Evolutionary conservation across 2,888 invertebrate species (phyloP).

Genomic region (Antheraea yamamai): DNA sequence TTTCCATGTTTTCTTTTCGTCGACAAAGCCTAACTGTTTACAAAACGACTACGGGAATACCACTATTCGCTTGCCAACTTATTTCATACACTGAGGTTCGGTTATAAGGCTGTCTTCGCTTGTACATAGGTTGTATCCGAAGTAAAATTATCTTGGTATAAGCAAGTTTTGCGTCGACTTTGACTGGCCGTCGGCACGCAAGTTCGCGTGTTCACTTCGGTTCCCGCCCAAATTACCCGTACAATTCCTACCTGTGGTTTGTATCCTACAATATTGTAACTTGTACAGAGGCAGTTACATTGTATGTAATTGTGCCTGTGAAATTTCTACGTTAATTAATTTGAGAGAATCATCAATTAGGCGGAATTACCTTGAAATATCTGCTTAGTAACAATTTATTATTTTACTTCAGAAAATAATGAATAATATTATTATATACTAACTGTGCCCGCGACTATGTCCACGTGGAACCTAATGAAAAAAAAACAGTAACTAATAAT

Average conservation of each 20-base stretch:
- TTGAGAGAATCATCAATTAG: slow-evolving; percentile 20
- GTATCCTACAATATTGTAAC: slow-evolving; percentile 38
- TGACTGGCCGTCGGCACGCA: slow-evolving; percentile 70
- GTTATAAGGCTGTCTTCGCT: slow-evolving; percentile 42
- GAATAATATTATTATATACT: not conserved
- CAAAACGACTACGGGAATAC: slow-evolving; percentile 23
- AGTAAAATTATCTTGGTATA: slow-evolving; percentile 53
- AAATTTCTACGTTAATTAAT: slow-evolving; percentile 27
- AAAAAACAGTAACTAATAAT: too few species aligned
- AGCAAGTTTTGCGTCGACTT: slow-evolving; percentile 50
- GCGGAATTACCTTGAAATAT: not conserved
- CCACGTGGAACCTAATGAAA: too few species aligned
- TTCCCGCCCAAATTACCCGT: slow-evolving; percentile 51
- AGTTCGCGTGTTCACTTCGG: slow-evolving; percentile 60
- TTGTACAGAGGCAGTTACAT: slow-evolving; percentile 37
- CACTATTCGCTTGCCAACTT: slow-evolving; percentile 18
- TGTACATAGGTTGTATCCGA: slow-evolving; percentile 53
- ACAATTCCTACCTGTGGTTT: slow-evolving; percentile 47
- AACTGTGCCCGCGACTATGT: too few species aligned
- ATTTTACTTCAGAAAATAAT: not conserved
- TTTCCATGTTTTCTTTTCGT: slow-evolving; percentile 43
- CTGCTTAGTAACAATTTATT: not conserved
- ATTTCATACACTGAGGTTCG: slow-evolving; percentile 37
- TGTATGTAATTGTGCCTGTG: slow-evolving; percentile 33
- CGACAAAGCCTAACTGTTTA: slow-evolving; percentile 33